Conservation (phyloP, 2,113 vertebrate genomes). For the Brachypteracias leptosomus region DNA sequence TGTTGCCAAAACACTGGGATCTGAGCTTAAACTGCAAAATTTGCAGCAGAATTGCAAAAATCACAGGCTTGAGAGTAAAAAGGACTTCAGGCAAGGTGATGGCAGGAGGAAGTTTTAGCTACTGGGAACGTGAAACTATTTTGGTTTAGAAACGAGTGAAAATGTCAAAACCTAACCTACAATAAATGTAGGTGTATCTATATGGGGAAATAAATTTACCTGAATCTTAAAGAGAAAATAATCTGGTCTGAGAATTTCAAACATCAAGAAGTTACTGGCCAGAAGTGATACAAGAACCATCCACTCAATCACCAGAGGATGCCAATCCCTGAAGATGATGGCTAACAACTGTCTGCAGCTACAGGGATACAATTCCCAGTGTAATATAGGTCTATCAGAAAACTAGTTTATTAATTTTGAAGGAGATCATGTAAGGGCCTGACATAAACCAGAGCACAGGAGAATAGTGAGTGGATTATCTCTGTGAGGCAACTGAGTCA, state of each 20-base stretch:
- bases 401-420: background rate
- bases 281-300: background rate
- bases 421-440: background rate
- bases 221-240: background rate
- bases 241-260: background rate
- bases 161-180: background rate
- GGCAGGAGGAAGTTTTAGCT: background rate
- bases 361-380: background rate
- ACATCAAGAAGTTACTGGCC: background rate
- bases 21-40: constrained; percentile 33
- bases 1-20: constrained; percentile 13
- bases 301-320: background rate
- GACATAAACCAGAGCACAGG: background rate
- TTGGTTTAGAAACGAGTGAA: background rate
- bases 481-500: fast-evolving
- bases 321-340: background rate
- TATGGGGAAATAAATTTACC: background rate
- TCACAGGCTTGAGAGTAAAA: background rate
- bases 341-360: background rate
- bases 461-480: background rate
- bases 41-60: background rate
- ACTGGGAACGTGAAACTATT: background rate
- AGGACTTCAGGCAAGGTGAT: background rate
- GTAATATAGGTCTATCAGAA: background rate
- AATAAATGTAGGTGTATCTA: background rate